phyloP scores from a whole-genome alignment of 2,888 invertebrate species.

The Sceliomorpha sp. region DNA sequence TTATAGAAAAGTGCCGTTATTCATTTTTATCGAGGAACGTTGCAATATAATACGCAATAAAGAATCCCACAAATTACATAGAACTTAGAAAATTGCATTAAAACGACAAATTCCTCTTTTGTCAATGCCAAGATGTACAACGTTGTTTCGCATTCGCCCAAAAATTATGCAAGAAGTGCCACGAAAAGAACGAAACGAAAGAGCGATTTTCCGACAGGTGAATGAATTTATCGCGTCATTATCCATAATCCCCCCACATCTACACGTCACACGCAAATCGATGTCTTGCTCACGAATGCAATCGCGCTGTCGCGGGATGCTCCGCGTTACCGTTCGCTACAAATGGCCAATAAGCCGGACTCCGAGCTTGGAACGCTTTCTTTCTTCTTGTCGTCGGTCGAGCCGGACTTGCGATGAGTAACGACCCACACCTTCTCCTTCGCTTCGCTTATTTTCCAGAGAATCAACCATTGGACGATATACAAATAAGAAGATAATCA shows the following conservation, averaged over 20 bases:
- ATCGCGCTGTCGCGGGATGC: constrained; percentile 3
- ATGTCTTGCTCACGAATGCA: constrained; percentile 8
- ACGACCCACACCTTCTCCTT: constrained; percentile 6
- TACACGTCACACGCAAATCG: constrained; percentile 19
- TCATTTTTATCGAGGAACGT: no score
- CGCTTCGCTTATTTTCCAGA: constrained; percentile 5
- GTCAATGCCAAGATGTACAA: no score
- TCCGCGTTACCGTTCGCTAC: constrained; percentile 18
- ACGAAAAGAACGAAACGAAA: no score
- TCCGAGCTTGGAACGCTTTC: neutral
- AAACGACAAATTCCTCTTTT: no score
- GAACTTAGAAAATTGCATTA: no score
- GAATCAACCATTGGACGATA: no score
- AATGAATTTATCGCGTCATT: constrained; percentile 42
- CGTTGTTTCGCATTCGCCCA: no score
- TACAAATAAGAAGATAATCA: constrained; percentile 9
- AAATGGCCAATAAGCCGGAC: constrained; percentile 19
- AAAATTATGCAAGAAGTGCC: no score
- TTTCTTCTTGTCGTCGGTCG: constrained; percentile 5
- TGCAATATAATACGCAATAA: no score
- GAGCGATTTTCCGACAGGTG: constrained; percentile 43
- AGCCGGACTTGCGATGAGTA: constrained; percentile 1
- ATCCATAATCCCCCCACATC: constrained; percentile 13
- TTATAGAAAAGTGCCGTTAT: no score
- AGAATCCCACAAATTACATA: no score